Percentiles rank a stretch among this genome's conserved stretches.
Conservation (phyloP, 1,140 invertebrate genomes). For the Magallana gigas region DNA sequence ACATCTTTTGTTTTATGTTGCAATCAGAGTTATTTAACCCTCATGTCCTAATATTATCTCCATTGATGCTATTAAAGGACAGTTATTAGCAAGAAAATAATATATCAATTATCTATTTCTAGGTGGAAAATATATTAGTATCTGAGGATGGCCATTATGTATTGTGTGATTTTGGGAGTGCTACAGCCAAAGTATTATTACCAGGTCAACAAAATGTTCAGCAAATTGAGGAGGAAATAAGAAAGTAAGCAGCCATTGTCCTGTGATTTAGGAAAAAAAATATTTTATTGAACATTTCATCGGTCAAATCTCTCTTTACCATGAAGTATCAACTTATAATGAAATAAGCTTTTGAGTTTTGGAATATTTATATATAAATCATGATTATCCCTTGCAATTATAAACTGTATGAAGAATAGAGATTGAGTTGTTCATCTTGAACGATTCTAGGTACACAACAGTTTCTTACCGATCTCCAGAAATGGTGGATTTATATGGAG, state of each 20-base stretch:
- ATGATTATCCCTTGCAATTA: too few relatives aligned
- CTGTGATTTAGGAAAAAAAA: neutral
- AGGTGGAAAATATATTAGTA: slow-evolving; percentile 94
- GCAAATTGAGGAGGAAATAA: slow-evolving; percentile 93
- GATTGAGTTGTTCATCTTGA: too few relatives aligned
- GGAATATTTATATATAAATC: too few relatives aligned
- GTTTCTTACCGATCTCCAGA: slow-evolving; percentile 95
- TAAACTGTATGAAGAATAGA: too few relatives aligned
- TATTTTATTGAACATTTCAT: too few relatives aligned
- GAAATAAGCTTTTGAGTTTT: too few relatives aligned
- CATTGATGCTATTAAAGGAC: too few relatives aligned
- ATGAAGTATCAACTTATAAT: too few relatives aligned
- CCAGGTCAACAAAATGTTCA: slow-evolving; percentile 86
- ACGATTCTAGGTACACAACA: slow-evolving; percentile 88
- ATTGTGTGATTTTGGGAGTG: slow-evolving; percentile 94
- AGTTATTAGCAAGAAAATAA: neutral
- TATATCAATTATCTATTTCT: slow-evolving; percentile 51
- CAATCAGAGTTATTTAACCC: too few relatives aligned
- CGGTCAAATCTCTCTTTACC: too few relatives aligned
- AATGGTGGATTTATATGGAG: slow-evolving; percentile 96
- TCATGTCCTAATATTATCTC: too few relatives aligned
- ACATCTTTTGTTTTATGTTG: too few relatives aligned
- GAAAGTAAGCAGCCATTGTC: slow-evolving; percentile 81
- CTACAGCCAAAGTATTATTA: slow-evolving; percentile 88
- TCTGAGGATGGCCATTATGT: slow-evolving; percentile 89